A percentile compares a stretch with the other conserved stretches of the same genome.
Conservation (phyloP, 2,113 vertebrate genomes). For the Takifugu bimaculatus region DNA sequence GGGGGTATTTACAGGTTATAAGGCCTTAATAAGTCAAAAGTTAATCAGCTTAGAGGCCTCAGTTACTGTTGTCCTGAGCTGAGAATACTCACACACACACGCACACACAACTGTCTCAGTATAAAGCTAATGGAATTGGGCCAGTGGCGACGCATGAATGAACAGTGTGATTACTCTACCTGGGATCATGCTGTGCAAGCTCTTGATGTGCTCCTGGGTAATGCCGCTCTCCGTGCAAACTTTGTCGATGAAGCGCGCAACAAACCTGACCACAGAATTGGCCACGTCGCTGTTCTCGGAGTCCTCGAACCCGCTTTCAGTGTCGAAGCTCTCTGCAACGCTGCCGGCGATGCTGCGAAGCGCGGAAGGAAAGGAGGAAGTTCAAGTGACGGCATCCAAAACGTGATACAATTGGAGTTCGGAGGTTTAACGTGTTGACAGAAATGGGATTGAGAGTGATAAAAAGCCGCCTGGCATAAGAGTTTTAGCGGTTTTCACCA, state of each 20-base stretch:
- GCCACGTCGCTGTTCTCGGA: constrained; percentile 92
- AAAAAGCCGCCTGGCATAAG: constrained; percentile 15
- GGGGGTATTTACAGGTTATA: constrained; percentile 44
- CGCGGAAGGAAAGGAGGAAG: constrained; percentile 23
- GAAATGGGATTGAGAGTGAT: constrained; percentile 21
- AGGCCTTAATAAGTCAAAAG: constrained; percentile 40
- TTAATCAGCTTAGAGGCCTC: constrained; percentile 44
- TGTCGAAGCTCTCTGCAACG: constrained; percentile 96
- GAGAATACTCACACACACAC: constrained; percentile 32
- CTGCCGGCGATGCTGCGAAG: constrained; percentile 90
- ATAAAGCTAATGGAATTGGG: constrained; percentile 34
- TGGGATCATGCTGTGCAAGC: constrained; percentile 97
- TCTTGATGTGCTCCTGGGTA: constrained; percentile 96
- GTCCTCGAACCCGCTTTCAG: constrained; percentile 97
- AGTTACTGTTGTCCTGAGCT: constrained; percentile 24
- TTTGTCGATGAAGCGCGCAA: constrained; percentile 96
- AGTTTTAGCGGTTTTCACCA: constrained; percentile 26
- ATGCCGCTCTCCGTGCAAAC: constrained; percentile 97
- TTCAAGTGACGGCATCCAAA: background rate
- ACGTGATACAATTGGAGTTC: constrained; percentile 1
- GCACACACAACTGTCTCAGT: constrained; percentile 17
- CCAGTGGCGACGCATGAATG: constrained; percentile 22
- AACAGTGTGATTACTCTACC: constrained; percentile 67
- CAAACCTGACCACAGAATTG: constrained; percentile 89
- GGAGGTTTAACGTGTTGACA: constrained; percentile 22